A percentile compares a stretch with the other conserved stretches of the same genome.
phyloP scores from a whole-genome alignment of 92 coral and sea anemone genomes.

The Porites rus region DNA sequence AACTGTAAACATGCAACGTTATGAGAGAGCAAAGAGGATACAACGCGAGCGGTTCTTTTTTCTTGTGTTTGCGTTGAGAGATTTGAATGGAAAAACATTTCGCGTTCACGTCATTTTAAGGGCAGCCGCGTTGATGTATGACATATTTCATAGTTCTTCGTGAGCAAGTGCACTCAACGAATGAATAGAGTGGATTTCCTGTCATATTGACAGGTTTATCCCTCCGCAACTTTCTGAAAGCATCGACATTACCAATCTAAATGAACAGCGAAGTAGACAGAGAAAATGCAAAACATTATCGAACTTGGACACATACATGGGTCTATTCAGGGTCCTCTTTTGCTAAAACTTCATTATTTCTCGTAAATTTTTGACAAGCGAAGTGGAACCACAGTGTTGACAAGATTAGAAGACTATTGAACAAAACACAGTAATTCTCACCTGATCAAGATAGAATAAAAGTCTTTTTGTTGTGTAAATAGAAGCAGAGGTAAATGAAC shows the following conservation, averaged over 20 bases:
- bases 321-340: neutral
- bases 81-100: neutral
- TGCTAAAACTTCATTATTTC: neutral
- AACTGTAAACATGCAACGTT: too few relatives aligned
- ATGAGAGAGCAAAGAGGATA: neutral
- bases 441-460: conserved; percentile 1
- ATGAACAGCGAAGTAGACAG: too few relatives aligned
- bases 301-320: too few relatives aligned
- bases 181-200: too few relatives aligned
- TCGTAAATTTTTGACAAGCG: neutral
- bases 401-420: neutral
- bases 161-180: too few relatives aligned
- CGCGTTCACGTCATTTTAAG: too few relatives aligned
- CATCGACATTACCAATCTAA: too few relatives aligned
- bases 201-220: too few relatives aligned
- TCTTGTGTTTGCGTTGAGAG: neutral
- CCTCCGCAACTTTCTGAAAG: too few relatives aligned
- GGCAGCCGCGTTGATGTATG: too few relatives aligned
- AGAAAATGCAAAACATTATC: too few relatives aligned
- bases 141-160: too few relatives aligned
- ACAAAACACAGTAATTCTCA: conserved; percentile 13
- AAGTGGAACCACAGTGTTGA: conserved; percentile 9
- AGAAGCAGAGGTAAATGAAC: neutral
- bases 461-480: neutral
- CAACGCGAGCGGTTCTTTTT: neutral